Evolutionary conservation across 2,888 invertebrate species (phyloP), one percentile per base, ranked within the genome.

Genomic region (Synergus japonicus): DNA sequence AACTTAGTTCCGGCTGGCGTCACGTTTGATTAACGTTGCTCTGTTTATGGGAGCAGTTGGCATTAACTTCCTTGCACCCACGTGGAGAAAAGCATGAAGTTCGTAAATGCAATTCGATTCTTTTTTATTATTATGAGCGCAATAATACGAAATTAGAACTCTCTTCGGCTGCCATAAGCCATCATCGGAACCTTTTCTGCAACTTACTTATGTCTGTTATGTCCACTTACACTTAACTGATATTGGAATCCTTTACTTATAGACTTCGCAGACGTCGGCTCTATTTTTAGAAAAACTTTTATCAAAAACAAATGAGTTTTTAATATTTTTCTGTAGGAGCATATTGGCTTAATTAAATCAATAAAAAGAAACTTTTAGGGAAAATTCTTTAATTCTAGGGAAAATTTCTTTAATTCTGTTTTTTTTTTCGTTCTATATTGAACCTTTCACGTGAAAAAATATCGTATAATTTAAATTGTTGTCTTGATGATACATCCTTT

Each of bases 1-100:
- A 54, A 54, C 54, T n/a, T 43, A 12, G 54, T 54, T 54, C n/a
- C 54, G n/a, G n/a, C 54, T 54, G n/a, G 54, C n/a, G n/a, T 54
- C n/a, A 12, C 54, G 54, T 29, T 29, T 29, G 29, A 29, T 29
- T 29, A 29, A 29, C 29, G 29, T 29, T 29, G 29, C 29, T 29
- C 29, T 29, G 29, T n/a, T 54, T n/a, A n/a, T 54, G 54, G 15
- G 15, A 54, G 8, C 54, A 54, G 54, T 54, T n/a, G 54, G 54
- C 54, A 54, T 54, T n/a, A 54, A 54, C n/a, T 54, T 54, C n/a
- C n/a, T 54, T n/a, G 54, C 54, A 54, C n/a, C n/a, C 15, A 54
- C 15, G 15, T 54, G n/a, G n/a, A 54, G 49, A 15, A 54, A n/a
- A 15, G 49, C 49, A 4, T 54, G n/a, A 54, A 54, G 12, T 54